These are phyloP conservation scores for Uropsilus gracilis DNA, from an alignment of 2,113 vertebrate species.

Conservation along the genomic window DNA sequence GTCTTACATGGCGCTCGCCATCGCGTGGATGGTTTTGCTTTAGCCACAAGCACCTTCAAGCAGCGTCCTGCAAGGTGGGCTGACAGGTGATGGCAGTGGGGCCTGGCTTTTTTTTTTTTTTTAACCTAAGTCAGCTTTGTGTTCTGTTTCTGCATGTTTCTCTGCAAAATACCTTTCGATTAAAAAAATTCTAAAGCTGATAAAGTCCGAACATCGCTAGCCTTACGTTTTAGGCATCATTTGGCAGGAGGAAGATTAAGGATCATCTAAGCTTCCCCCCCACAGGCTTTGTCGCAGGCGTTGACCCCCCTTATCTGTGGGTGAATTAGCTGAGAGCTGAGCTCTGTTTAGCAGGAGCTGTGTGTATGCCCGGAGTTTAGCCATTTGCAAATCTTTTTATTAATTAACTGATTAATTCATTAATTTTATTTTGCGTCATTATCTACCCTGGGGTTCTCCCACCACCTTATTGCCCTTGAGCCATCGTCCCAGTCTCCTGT, in stretches of 20 bases:
- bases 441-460: too few relatives aligned
- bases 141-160: neutral
- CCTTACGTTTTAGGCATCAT: neutral
- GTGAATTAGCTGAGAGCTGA: neutral
- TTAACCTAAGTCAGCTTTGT: neutral
- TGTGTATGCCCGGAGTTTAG: neutral
- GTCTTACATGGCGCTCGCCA: neutral
- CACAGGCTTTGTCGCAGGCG: neutral
- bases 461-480: too few relatives aligned
- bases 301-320: neutral
- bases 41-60: neutral
- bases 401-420: too few relatives aligned
- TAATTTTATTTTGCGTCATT: too few relatives aligned
- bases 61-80: neutral
- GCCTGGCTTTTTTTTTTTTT: too few relatives aligned
- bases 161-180: slow-evolving; percentile 12
- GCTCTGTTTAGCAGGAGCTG: too few relatives aligned
- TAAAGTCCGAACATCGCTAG: neutral
- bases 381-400: neutral
- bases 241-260: neutral
- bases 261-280: neutral
- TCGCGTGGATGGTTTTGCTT: neutral
- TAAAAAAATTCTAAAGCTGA: neutral
- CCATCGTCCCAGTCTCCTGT: too few relatives aligned
- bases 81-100: too few relatives aligned